Conservation (phyloP, 2,113 vertebrate species). For the Sminthopsis crassicaudata region DNA sequence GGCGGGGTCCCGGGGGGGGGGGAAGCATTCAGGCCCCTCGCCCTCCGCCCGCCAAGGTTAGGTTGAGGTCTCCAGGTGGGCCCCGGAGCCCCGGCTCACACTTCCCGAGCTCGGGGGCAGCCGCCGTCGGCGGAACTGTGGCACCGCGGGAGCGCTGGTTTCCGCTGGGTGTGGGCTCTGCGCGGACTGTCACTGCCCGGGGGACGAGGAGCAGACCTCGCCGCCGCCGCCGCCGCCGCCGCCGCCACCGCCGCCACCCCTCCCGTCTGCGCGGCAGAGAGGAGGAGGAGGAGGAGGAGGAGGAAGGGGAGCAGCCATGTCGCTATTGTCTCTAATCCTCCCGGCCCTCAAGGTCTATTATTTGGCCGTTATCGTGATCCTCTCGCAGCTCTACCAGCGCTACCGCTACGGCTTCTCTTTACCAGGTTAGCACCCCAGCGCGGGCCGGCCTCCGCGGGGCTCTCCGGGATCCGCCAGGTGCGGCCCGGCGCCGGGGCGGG, state of each 20-base stretch:
- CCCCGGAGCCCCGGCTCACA: no score
- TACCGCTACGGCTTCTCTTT: not conserved
- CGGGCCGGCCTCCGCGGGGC: not conserved
- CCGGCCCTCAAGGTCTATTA: not conserved
- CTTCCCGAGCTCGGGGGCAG: not conserved
- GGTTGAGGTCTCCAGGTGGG: not conserved
- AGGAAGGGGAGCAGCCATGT: not conserved
- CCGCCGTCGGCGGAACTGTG: not conserved
- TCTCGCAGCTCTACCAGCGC: not conserved
- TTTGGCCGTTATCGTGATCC: not conserved
- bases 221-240: not conserved
- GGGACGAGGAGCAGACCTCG: not conserved
- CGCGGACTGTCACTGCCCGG: not conserved
- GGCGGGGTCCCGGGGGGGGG: no score
- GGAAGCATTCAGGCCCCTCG: no score
- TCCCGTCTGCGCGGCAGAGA: not conserved
- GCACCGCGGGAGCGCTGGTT: not conserved
- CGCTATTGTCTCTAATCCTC: not conserved
- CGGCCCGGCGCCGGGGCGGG: no score
- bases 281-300: not conserved
- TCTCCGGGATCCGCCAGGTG: no score
- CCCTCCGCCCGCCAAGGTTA: no score
- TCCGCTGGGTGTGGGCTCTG: not conserved
- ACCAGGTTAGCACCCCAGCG: not conserved
- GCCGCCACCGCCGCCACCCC: not conserved